Evolutionary conservation across 2,113 vertebrate genomes (phyloP).

Genomic region (Alethe diademata): DNA sequence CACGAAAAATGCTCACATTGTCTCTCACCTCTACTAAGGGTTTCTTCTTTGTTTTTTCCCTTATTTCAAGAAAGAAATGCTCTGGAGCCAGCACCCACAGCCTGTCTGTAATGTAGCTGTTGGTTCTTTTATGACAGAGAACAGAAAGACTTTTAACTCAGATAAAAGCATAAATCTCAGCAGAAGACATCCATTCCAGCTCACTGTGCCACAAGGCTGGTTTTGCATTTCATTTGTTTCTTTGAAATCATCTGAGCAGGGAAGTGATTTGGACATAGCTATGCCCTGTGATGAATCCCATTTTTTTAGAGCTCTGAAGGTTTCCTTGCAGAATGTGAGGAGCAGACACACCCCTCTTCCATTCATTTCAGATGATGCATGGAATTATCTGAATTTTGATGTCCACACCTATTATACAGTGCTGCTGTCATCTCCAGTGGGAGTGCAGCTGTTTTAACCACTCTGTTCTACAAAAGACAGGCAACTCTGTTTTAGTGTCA

Average conservation of each 20-base stretch:
- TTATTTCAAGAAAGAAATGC: not conserved
- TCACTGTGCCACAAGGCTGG: not conserved
- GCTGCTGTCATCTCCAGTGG: not conserved
- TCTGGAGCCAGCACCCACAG: not conserved
- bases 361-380: not conserved
- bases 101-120: not conserved
- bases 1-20: not conserved
- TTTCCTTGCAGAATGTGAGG: rapidly evolving
- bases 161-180: not conserved
- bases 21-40: not conserved
- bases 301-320: not conserved
- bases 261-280: not conserved
- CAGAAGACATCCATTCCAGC: not conserved
- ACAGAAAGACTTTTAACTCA: not conserved
- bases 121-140: not conserved
- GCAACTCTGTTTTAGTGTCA: not conserved
- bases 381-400: not conserved
- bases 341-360: not conserved
- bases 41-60: not conserved
- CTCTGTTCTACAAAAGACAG: not conserved
- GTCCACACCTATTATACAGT: not conserved
- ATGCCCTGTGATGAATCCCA: not conserved
- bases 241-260: not conserved
- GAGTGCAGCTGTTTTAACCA: not conserved
- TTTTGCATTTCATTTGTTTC: not conserved